phyloP scores from a whole-genome alignment of 2,113 vertebrate species.

The Podarcis muralis region DNA sequence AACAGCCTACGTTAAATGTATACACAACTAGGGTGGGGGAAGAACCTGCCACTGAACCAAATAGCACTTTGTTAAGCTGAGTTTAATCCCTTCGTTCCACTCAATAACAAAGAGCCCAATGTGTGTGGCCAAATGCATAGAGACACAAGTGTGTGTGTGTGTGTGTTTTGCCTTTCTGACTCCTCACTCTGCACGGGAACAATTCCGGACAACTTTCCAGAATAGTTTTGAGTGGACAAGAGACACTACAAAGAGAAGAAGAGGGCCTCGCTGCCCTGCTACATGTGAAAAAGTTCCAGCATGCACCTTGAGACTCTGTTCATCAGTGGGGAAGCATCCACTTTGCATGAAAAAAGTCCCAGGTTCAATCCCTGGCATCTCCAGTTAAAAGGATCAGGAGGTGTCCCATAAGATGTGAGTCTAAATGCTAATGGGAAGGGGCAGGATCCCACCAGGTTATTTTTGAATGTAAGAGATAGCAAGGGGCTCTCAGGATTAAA shows the following conservation, averaged over 20 bases:
- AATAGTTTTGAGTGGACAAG: not conserved
- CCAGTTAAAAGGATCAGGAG: not conserved
- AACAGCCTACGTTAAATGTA: not conserved
- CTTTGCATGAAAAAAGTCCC: not conserved
- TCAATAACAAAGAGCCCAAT: not conserved
- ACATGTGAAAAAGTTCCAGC: not conserved
- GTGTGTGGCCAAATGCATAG: not conserved
- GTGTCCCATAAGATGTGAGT: not conserved
- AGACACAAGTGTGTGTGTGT: not conserved
- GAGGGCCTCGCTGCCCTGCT: not conserved
- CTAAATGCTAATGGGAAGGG: no score
- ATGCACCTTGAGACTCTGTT: not conserved
- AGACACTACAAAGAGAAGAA: not conserved
- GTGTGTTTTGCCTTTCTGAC: no score
- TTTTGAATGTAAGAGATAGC: no score
- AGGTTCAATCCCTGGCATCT: not conserved
- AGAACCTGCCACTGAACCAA: not conserved
- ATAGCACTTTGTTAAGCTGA: not conserved
- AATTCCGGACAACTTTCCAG: not conserved
- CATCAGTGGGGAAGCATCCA: not conserved
- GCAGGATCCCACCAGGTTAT: no score
- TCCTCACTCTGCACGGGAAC: not conserved
- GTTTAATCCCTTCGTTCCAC: conserved; percentile 10
- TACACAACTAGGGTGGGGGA: not conserved
- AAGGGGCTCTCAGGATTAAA: no score